Base-by-base conservation (phyloP, 2,797 vertebrate species). In the Dermochelys coriacea region DNA sequence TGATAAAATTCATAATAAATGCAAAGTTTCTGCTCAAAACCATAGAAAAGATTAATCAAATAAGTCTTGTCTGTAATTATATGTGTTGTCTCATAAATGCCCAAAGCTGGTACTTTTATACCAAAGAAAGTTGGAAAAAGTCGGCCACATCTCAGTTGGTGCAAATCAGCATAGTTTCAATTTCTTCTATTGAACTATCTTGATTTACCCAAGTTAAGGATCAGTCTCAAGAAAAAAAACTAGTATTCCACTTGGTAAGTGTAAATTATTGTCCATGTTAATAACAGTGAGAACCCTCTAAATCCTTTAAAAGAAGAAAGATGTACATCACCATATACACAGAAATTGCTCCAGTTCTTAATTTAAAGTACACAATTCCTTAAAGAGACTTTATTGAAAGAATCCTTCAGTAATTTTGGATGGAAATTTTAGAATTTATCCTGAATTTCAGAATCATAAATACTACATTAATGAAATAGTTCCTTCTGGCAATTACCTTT, bases 241-340 rank as follows among this genome's bases (percentile, higher is more conserved):
- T 90, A 86, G 82, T 68, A n/a, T 0, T 0, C 94, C 93, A 97
- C 89, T 87, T 93, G 88, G 74, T 12, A 80, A 88, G 88, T 7
- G 15, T 91, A 93, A 96, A 95, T 96, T 96, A 96, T 95, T 95
- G 96, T 92, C 95, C 87, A 91, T 95, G 61, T 97, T 95, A 94
- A 96, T 97, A 95, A 80, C 91, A 41, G 94, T 23, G 75, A 89
- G 86, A 96, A 94, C 91, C 81, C 15, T 29, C 89, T 96, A 83
- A 94, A 54, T 97, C 71, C 8, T 87, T 87, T 82, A 92, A 94
- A 97, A 96, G 86, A 96, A 92, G 95, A 95, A 14, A 57, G 89
- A 91, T 91, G 74, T 55, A 5, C 12, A 78, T 87, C 95, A 91
- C 92, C 91, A 84, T 78, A 88, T n/a, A 55, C 41, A 29, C n/a